phyloP scores from a whole-genome alignment of 2,113 vertebrate genomes.

The Colius striatus region DNA sequence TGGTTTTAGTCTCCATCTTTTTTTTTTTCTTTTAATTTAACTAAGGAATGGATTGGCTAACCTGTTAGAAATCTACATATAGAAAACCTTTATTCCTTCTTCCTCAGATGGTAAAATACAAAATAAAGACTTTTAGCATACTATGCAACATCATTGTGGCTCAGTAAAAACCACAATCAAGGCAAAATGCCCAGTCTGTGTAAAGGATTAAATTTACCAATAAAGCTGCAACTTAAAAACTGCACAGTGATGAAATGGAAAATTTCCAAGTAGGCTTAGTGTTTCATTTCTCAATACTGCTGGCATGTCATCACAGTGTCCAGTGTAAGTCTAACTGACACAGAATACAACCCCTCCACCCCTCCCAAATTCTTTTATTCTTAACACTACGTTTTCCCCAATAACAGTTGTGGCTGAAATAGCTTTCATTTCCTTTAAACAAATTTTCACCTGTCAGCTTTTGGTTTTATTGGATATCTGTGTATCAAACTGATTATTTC shows the following conservation, averaged over 20 bases:
- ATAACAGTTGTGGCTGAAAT: background rate
- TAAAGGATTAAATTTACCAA: constrained; percentile 14
- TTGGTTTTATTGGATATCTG: background rate
- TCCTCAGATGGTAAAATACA: background rate
- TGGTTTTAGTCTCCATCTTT: background rate
- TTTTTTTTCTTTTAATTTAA: background rate
- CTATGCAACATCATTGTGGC: background rate
- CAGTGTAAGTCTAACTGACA: background rate
- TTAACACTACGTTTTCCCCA: background rate
- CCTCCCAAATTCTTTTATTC: background rate
- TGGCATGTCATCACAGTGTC: background rate
- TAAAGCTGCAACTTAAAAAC: background rate
- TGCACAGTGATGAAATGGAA: background rate
- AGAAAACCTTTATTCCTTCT: background rate
- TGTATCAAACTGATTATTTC: background rate
- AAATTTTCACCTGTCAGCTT: background rate
- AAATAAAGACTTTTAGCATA: background rate
- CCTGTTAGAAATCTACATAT: background rate
- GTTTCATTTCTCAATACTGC: background rate
- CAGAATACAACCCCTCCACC: background rate
- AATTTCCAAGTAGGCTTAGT: background rate
- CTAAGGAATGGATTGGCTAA: background rate
- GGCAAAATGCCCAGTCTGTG: background rate
- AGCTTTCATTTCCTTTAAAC: background rate
- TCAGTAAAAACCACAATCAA: background rate